These are phyloP conservation scores for Sylvia borin DNA, from an alignment of 2,797 vertebrate species.

Conservation along the genomic window DNA sequence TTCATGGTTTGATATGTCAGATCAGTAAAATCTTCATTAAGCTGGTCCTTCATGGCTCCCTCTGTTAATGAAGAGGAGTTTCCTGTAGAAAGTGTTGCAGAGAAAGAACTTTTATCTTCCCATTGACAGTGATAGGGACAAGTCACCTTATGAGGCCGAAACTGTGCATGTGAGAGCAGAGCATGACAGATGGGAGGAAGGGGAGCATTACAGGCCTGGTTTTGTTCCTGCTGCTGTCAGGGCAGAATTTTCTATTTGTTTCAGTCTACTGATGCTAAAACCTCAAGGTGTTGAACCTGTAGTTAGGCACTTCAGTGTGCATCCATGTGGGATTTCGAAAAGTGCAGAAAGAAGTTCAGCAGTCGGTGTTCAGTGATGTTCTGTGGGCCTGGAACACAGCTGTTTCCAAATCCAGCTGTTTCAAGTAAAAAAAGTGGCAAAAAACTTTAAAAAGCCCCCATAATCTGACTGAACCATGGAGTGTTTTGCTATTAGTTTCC, in stretches of 20 bases:
- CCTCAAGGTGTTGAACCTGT: background rate
- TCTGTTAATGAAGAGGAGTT: background rate
- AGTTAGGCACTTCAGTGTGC: background rate
- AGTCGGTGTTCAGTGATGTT: background rate
- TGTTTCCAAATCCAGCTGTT: background rate
- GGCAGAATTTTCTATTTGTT: background rate
- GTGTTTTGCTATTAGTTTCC: background rate
- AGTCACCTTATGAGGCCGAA: background rate
- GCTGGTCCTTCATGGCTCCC: background rate
- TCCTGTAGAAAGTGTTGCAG: background rate
- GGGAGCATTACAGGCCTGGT: background rate
- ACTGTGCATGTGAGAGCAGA: background rate
- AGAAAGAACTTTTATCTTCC: background rate
- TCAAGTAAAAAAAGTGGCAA: fast-evolving
- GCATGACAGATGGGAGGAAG: background rate
- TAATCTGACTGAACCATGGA: background rate
- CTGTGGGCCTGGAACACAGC: background rate
- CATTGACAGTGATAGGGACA: fast-evolving
- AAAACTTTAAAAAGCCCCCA: too few species aligned
- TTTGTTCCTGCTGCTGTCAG: background rate
- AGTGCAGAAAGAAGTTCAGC: background rate
- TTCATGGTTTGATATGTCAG: background rate
- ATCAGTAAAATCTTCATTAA: background rate
- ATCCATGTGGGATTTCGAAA: background rate
- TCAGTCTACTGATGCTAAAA: background rate